Percentiles rank a stretch among this genome's conserved stretches.
Conservation (phyloP, 1,140 invertebrate species). For the Pseudomyrmex concolor region DNA sequence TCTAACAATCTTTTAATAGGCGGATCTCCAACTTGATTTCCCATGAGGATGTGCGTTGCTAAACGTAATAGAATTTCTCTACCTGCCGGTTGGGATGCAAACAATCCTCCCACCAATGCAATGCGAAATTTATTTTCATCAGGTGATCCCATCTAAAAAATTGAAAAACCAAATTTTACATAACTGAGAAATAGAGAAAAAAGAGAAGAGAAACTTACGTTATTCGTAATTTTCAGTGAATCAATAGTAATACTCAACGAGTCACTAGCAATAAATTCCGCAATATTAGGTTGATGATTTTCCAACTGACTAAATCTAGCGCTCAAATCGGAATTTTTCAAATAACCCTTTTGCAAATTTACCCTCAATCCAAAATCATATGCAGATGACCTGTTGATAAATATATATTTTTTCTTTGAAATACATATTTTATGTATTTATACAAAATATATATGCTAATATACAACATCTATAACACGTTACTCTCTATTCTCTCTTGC, state of each 20-base stretch:
- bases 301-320: conserved; percentile 88
- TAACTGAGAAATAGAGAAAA: neutral
- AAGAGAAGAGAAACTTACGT: conserved; percentile 82
- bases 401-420: neutral
- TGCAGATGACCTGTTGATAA: conserved; percentile 78
- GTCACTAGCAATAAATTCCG: conserved; percentile 88
- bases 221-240: conserved; percentile 88
- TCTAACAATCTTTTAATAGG: conserved; percentile 88
- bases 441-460: too few relatives aligned
- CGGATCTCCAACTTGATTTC: conserved; percentile 88
- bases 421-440: too few relatives aligned
- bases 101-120: conserved; percentile 92
- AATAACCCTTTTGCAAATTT: conserved; percentile 79
- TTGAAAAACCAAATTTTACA: conserved; percentile 15
- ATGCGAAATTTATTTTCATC: conserved; percentile 93
- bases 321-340: conserved; percentile 87
- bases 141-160: conserved; percentile 88
- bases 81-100: conserved; percentile 92
- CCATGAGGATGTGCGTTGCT: conserved; percentile 91
- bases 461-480: too few relatives aligned
- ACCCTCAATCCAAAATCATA: conserved; percentile 79
- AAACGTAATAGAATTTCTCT: conserved; percentile 93
- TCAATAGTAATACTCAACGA: conserved; percentile 87
- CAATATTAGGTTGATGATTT: conserved; percentile 86
- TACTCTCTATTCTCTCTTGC: too few relatives aligned